These are phyloP conservation scores for Ellobius talpinus DNA, from an alignment of 2,113 vertebrate species.

Conservation along the genomic window DNA sequence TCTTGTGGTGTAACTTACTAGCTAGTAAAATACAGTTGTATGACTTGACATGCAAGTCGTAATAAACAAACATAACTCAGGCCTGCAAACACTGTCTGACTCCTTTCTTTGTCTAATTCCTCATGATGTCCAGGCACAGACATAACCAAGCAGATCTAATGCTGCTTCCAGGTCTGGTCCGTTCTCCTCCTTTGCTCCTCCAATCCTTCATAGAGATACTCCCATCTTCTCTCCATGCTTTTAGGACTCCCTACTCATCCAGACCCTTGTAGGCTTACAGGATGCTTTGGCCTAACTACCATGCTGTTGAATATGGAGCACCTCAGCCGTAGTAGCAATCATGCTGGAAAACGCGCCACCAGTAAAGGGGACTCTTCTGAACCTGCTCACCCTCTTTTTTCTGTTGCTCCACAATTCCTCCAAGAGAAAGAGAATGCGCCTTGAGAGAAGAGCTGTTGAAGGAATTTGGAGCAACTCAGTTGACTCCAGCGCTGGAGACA, in stretches of 20 bases:
- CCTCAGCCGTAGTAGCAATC: neutral
- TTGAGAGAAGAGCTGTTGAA: neutral
- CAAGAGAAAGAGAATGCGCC: neutral
- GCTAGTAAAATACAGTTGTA: neutral
- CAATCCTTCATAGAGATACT: neutral
- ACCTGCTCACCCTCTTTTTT: neutral
- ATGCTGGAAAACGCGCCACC: neutral
- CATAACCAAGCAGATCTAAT: neutral
- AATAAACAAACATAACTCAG: neutral
- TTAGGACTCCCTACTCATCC: neutral
- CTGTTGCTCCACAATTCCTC: neutral
- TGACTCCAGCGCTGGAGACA: neutral
- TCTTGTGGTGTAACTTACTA: neutral
- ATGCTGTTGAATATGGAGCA: neutral
- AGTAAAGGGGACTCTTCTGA: neutral
- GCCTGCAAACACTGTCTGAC: neutral
- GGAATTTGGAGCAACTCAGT: neutral
- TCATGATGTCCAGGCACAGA: neutral
- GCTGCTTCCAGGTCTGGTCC: neutral
- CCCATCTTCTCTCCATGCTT: neutral
- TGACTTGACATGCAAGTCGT: neutral
- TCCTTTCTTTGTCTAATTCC: neutral
- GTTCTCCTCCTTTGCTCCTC: neutral
- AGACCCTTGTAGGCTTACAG: rapidly evolving
- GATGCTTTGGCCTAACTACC: neutral